A percentile compares a stretch with the other conserved stretches of the same genome.
phyloP scores from a whole-genome alignment of 2,797 vertebrate genomes.

The Micromesistius poutassou region DNA sequence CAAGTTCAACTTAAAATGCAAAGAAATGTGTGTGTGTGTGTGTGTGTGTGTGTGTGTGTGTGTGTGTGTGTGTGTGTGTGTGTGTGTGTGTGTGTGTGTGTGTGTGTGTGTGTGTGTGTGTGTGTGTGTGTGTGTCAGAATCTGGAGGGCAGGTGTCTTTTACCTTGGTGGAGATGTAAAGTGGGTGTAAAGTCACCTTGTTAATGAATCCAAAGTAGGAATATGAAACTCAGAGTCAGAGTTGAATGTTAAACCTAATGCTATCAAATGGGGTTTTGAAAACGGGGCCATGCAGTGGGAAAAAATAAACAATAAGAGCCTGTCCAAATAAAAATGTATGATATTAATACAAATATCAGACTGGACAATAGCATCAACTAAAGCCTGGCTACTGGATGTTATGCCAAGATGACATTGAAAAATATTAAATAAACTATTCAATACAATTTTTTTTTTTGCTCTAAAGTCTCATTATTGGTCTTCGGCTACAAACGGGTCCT shows the following conservation, averaged over 20 bases:
- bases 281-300: too few species aligned
- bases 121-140: neutral
- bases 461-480: neutral
- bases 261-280: too few species aligned
- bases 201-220: too few species aligned
- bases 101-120: too few species aligned
- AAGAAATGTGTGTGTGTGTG: neutral
- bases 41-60: too few species aligned
- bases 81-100: too few species aligned
- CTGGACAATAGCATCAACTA: neutral
- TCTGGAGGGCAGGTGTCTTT: neutral
- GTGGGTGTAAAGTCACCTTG: neutral
- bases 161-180: neutral
- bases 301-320: neutral
- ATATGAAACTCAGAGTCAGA: too few species aligned
- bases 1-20: neutral
- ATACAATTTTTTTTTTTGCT: neutral
- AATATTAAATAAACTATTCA: neutral
- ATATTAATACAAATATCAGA: neutral
- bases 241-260: too few species aligned
- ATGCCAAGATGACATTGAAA: neutral
- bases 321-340: neutral
- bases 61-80: too few species aligned
- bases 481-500: neutral
- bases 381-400: neutral